Base-by-base conservation (phyloP, 2,113 vertebrate genomes). In the Carassius carassius region DNA sequence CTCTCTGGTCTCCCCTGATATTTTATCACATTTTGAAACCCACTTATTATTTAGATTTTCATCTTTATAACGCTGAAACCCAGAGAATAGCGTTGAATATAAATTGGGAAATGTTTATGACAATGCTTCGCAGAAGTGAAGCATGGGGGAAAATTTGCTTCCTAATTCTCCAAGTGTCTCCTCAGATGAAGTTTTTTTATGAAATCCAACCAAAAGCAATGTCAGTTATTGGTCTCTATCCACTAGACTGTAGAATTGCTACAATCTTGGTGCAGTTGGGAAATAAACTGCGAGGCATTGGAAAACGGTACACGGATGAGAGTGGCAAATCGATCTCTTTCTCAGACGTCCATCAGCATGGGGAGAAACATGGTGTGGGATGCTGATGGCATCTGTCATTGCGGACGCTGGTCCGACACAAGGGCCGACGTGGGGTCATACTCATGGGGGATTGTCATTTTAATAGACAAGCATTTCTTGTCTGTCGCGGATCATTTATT, bases 401-500 rank as follows among this genome's bases (percentile, higher is more conserved):
- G 75, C 60, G 80, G 62, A 82, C 19, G 0, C 51, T n/a, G 14
- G 49, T 72, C 62, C 7, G 23, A 58, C 69, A 77, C 23, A 1
- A 16, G 63, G 65, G 85, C 58, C 69, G 65, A 77, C 78, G 21
- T 58, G 4, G 32, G 65, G 84, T 5, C 41, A 74, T 19, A 14
- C 77, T 78, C 49, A 19, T 37, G 19, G 80, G 81, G 60, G 25
- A 29, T 63, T 83, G 70, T 87, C 85, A 80, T 87, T 83, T 85
- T 86, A 72, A 85, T 69, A 83, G 86, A 84, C 32, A 67, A 73
- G 78, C 51, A 29, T 80, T 82, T 76, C 54, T 85, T 77, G 78
- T 80, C 85, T 83, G 83, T 69, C 75, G 21, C 23, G 69, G 86
- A 81, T 85, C 32, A 82, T 83, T 87, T 83, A 62, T 51, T 72